Evolutionary conservation across 2,888 invertebrate genomes (phyloP).

Genomic region (Ormia ochracea): DNA sequence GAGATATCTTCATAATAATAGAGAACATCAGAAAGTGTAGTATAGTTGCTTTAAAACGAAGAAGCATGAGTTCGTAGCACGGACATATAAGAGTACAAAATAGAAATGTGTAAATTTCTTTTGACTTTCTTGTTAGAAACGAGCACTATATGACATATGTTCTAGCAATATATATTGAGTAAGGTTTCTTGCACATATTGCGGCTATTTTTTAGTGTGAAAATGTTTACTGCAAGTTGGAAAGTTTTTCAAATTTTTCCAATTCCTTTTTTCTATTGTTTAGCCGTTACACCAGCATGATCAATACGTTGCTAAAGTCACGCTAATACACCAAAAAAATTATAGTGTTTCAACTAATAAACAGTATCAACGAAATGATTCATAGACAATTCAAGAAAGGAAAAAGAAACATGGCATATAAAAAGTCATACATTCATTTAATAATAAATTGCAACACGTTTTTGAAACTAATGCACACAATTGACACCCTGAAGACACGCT

Average conservation of each 20-base stretch:
- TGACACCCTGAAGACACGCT: constrained; percentile 74
- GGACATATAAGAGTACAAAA: too few species aligned
- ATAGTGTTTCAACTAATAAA: constrained; percentile 67
- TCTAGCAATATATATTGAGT: too few species aligned
- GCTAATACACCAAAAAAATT: constrained; percentile 66
- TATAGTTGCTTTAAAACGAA: too few species aligned
- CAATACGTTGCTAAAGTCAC: background rate
- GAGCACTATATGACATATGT: too few species aligned
- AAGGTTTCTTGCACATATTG: too few species aligned
- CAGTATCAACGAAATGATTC: constrained; percentile 68
- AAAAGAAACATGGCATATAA: constrained; percentile 11
- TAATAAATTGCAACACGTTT: constrained; percentile 62
- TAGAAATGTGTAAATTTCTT: too few species aligned
- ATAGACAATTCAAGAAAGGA: constrained; percentile 13
- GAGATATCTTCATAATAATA: too few species aligned
- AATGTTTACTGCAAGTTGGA: too few species aligned
- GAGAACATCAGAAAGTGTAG: too few species aligned
- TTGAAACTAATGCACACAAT: constrained; percentile 67
- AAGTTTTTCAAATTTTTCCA: background rate
- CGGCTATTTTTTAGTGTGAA: too few species aligned
- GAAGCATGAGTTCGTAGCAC: too few species aligned
- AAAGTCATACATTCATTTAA: constrained; percentile 47
- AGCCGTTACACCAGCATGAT: background rate
- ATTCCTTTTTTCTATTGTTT: background rate
- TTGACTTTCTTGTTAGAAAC: too few species aligned